A percentile compares a stretch with the other conserved stretches of the same genome.
Evolutionary conservation across 2,888 invertebrate genomes (phyloP).

Genomic region (Caenorhabditis macrosperma): DNA sequence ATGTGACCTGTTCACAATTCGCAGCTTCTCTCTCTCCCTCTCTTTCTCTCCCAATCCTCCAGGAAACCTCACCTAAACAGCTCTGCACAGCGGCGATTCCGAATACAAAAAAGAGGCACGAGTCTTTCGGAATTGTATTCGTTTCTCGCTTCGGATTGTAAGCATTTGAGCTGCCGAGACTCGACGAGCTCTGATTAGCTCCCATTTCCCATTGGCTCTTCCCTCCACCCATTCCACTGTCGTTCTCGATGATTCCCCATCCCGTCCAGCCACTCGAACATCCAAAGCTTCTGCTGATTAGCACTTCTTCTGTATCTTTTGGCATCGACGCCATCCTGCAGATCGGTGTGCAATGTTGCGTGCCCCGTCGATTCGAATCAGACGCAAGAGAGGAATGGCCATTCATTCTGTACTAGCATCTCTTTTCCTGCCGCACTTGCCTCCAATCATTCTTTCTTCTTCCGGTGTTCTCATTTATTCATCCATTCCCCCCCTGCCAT

Average conservation of each 20-base stretch:
- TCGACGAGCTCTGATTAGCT: too few species aligned
- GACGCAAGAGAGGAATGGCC: constrained; percentile 7
- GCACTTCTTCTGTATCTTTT: neutral
- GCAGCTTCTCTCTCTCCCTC: constrained; percentile 25
- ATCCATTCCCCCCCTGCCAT: neutral
- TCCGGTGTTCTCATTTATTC: neutral
- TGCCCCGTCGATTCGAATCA: constrained; percentile 10
- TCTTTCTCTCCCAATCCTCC: constrained; percentile 10
- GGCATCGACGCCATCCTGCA: neutral
- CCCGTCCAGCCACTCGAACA: too few species aligned
- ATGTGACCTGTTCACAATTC: constrained; percentile 49
- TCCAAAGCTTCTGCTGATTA: too few species aligned
- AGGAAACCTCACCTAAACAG: neutral
- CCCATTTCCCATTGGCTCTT: too few species aligned
- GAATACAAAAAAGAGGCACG: too few species aligned
- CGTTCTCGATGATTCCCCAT: too few species aligned
- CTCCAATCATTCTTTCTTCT: neutral
- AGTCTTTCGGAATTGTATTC: too few species aligned
- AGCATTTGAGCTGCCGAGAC: too few species aligned
- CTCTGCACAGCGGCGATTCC: too few species aligned
- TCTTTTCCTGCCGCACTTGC: neutral
- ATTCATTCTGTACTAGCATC: constrained; percentile 3
- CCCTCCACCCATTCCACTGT: too few species aligned
- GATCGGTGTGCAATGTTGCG: constrained; percentile 48
- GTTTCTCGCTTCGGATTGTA: too few species aligned